Evolutionary conservation across 2,888 invertebrate species (phyloP), one percentile per base, ranked within the genome.

Genomic region (Heterodera filipjevi): DNA sequence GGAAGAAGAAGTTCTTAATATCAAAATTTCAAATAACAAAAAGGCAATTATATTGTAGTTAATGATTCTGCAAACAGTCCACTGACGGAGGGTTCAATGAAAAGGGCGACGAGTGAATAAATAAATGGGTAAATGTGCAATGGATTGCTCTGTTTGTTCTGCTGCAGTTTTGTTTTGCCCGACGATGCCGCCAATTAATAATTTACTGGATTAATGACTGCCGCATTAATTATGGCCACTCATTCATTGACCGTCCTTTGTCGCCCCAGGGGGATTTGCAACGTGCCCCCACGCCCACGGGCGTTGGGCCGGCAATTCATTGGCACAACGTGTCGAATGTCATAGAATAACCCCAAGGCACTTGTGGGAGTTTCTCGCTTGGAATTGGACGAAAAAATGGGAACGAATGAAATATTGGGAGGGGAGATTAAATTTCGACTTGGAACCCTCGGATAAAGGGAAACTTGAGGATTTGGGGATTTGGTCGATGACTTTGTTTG

Each of bases 391-490:
- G 27, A 27, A 22, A 49, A 5, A 27, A n/a, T 8, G 12, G 59
- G 59, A n/a, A 27, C n/a, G 59, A 59, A 59, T 16, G 49, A 49
- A 49, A 49, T 49, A 49, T 59, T n/a, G 59, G 27, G 8, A n/a
- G 59, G 59, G 6, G 59, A 27, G 27, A n/a, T 59, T 59, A 59
- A 59, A 59, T 59, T 59, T 59, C 59, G 59, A 59, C n/a, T n/a
- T 6, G 59, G 12, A 27, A 16, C 49, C 10, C 49, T 49, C 19
- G n/a, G 59, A 59, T 59, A 59, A 59, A 59, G 19, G 53, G 59
- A 59, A 59, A 59, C 59, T 59, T 27, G 59, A 59, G 59, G 59
- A 59, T 59, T 59, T 59, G 59, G n/a, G 59, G 59, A 59, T 8
- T 59, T 59, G 59, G 59, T 22, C 59, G 19, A 59, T 49, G 49